Conservation (phyloP, 2,888 invertebrate genomes). For the Adela reaumurella region DNA sequence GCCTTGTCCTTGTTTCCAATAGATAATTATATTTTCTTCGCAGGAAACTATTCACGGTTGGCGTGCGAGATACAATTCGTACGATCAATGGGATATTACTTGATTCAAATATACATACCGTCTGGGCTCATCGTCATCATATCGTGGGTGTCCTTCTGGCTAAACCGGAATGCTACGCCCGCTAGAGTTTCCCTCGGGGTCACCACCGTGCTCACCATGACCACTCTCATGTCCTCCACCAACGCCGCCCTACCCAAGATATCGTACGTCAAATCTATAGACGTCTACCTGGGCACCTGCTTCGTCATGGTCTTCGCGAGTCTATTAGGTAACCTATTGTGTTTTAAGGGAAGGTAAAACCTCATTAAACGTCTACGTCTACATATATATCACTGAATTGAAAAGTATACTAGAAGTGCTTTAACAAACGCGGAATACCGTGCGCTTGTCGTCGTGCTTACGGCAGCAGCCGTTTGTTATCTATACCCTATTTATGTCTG, state of each 20-base stretch:
- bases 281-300: slow-evolving; percentile 88
- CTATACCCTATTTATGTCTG: no score
- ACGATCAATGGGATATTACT: slow-evolving; percentile 89
- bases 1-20: no score
- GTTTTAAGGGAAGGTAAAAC: no score
- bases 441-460: no score
- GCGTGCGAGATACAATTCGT: slow-evolving; percentile 88
- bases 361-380: no score
- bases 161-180: slow-evolving; percentile 83
- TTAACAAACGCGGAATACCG: no score
- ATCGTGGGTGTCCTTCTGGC: slow-evolving; percentile 88
- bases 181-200: slow-evolving; percentile 83
- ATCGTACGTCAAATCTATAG: slow-evolving; percentile 89
- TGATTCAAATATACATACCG: slow-evolving; percentile 91
- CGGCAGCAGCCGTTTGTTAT: no score
- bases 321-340: slow-evolving; percentile 77
- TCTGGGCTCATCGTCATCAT: slow-evolving; percentile 87
- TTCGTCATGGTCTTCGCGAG: slow-evolving; percentile 94
- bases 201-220: slow-evolving; percentile 89
- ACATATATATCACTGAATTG: no score
- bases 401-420: no score
- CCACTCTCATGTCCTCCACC: slow-evolving; percentile 86
- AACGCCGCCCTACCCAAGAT: slow-evolving; percentile 90
- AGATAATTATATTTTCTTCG: not conserved
- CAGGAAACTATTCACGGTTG: slow-evolving; percentile 85